Percentiles rank a stretch among this genome's conserved stretches.
These are phyloP conservation scores for Oncopeltus fasciatus DNA, from an alignment of 1,140 invertebrate genomes.

Conservation along the genomic window DNA sequence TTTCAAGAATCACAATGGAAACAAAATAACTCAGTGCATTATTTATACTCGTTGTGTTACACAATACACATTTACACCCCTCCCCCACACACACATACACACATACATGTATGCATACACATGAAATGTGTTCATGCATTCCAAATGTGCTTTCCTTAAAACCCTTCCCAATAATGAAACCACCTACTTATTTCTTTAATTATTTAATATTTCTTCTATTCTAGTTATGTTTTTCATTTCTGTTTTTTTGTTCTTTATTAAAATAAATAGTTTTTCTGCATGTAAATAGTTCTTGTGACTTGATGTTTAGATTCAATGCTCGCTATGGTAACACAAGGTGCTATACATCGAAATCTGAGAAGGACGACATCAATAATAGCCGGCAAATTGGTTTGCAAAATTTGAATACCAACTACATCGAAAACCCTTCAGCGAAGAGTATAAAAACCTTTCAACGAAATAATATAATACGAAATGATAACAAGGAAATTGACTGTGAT, in stretches of 20 bases:
- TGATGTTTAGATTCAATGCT: conserved; percentile 19
- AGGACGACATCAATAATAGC: conserved; percentile 2
- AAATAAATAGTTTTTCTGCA: neutral
- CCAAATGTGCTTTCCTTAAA: too few relatives aligned
- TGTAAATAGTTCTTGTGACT: neutral
- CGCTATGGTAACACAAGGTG: conserved; percentile 11
- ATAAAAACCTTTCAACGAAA: conserved; percentile 24
- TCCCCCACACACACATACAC: too few relatives aligned
- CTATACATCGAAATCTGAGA: conserved; percentile 10
- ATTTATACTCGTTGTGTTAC: too few relatives aligned
- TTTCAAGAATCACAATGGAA: too few relatives aligned
- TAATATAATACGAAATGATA: neutral
- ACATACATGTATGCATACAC: too few relatives aligned
- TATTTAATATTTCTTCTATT: neutral
- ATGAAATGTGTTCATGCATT: too few relatives aligned
- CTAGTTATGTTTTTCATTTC: neutral
- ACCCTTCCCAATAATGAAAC: too few relatives aligned
- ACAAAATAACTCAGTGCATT: too few relatives aligned
- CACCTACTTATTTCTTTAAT: too few relatives aligned
- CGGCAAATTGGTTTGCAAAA: neutral
- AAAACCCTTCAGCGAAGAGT: conserved; percentile 25
- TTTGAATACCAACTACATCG: neutral
- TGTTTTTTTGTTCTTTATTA: neutral
- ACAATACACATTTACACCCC: too few relatives aligned
- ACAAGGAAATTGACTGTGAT: conserved; percentile 35